A percentile compares a stretch with the other conserved stretches of the same genome.
These are phyloP conservation scores for Cheilosia pagana DNA, from an alignment of 2,888 invertebrate genomes.

Conservation along the genomic window DNA sequence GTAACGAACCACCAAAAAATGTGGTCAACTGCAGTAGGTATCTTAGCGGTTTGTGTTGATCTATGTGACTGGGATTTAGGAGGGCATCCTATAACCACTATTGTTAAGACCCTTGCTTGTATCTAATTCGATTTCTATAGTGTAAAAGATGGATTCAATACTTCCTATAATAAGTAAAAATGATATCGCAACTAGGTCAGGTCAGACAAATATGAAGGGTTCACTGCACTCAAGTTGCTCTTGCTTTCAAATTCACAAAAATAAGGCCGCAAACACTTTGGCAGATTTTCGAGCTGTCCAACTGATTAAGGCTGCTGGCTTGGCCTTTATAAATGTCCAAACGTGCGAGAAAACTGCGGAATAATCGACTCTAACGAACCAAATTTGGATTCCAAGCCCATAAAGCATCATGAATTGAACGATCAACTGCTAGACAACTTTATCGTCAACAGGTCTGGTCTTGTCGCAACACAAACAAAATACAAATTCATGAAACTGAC, in stretches of 20 bases:
- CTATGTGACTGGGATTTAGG: neutral
- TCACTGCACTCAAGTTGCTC: neutral
- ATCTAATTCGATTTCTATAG: neutral
- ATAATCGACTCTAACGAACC: no score
- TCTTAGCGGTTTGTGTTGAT: neutral
- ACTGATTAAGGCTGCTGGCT: no score
- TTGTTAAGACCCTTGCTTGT: neutral
- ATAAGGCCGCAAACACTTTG: neutral
- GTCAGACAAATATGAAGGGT: neutral
- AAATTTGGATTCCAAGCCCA: no score
- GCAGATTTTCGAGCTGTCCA: no score
- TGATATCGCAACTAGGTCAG: neutral
- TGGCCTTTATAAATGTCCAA: no score
- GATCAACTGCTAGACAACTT: no score
- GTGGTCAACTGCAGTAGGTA: neutral
- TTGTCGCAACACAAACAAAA: no score
- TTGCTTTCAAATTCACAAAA: no score
- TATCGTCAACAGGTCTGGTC: no score
- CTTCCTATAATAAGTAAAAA: neutral
- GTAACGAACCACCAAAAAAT: slow-evolving; percentile 15
- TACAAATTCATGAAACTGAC: neutral
- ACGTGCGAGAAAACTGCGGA: no score
- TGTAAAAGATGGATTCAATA: no score
- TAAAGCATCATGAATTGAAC: no score
- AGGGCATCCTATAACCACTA: neutral